These are phyloP conservation scores for Drepanosiphum platanoidis DNA, from an alignment of 2,888 invertebrate genomes.

Conservation along the genomic window DNA sequence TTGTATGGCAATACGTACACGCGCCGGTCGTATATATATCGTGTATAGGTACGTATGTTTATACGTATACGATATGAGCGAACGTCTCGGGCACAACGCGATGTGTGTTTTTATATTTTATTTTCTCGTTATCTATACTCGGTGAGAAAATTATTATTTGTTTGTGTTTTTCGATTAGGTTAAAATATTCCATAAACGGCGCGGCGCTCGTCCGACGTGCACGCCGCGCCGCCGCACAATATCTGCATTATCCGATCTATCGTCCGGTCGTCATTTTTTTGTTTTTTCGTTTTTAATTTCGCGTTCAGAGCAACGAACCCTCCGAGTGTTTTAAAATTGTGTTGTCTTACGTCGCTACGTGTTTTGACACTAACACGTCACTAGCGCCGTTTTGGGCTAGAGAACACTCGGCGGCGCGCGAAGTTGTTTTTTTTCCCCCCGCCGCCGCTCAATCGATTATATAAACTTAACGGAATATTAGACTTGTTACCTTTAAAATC, in stretches of 20 bases:
- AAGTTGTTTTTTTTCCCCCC: not conserved
- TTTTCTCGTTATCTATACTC: conserved; percentile 18
- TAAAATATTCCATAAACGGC: not conserved
- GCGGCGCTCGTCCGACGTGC: not conserved
- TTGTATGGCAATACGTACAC: not conserved
- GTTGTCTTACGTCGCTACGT: not conserved
- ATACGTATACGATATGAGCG: not conserved
- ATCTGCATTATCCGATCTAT: not conserved
- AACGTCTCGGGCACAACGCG: not conserved
- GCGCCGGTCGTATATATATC: not conserved
- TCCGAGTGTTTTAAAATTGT: not conserved
- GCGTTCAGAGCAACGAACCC: not conserved
- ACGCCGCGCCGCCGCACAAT: too few species aligned
- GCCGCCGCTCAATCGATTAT: not conserved
- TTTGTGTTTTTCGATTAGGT: not conserved
- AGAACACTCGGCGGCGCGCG: not conserved
- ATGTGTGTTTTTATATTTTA: too few species aligned
- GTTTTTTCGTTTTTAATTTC: not conserved
- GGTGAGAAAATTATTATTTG: too few species aligned
- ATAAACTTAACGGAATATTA: not conserved
- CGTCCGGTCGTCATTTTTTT: not conserved
- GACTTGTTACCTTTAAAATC: not conserved
- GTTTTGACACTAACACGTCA: too few species aligned
- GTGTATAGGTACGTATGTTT: not conserved
- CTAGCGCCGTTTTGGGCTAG: not conserved